Evolutionary conservation across 2,888 invertebrate species (phyloP).

Genomic region (Mactromeris polynyma): DNA sequence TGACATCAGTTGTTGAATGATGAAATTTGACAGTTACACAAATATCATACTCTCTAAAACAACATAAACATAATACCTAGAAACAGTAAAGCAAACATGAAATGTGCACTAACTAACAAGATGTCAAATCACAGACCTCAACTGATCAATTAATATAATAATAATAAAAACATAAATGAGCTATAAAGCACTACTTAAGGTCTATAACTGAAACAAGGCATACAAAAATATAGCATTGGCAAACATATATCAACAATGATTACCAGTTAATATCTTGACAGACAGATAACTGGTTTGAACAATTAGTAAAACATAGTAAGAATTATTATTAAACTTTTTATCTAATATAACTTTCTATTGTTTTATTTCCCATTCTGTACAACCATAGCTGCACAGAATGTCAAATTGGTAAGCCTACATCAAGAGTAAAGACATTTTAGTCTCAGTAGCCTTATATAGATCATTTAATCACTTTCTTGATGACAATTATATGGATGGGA

Average conservation of each 20-base stretch:
- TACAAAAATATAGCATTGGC: slow-evolving; percentile 1
- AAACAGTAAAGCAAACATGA: slow-evolving; percentile 12
- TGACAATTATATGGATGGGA: no score
- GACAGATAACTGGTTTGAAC: not conserved
- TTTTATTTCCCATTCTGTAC: not conserved
- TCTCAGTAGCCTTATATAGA: no score
- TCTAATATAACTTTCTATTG: not conserved
- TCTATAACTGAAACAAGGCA: not conserved
- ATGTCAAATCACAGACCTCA: not conserved
- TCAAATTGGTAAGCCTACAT: no score
- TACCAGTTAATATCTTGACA: not conserved
- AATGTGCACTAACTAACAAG: not conserved
- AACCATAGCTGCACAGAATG: no score
- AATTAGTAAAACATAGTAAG: slow-evolving; percentile 3
- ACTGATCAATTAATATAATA: not conserved
- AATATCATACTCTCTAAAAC: not conserved
- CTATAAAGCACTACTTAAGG: not conserved
- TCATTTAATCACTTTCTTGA: no score
- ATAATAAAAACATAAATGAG: not conserved
- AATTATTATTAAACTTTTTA: not conserved
- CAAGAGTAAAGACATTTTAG: no score
- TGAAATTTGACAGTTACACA: no score
- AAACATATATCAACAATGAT: not conserved
- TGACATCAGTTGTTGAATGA: no score
- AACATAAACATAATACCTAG: not conserved